These are phyloP conservation scores for Agrypnus murinus DNA, from an alignment of 2,888 invertebrate species.

Conservation along the genomic window DNA sequence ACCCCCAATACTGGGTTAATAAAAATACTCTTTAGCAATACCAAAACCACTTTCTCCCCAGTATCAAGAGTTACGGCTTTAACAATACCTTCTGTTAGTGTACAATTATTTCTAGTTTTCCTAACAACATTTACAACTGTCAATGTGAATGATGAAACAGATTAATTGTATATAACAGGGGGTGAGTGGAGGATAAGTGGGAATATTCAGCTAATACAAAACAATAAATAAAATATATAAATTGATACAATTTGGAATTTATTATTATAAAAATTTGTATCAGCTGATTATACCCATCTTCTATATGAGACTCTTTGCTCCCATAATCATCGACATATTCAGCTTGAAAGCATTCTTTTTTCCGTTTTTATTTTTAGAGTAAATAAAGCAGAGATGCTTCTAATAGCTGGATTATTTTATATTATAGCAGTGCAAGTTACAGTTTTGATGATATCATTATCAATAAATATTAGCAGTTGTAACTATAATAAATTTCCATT, in stretches of 20 bases:
- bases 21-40: constrained; percentile 33
- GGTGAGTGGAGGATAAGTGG: neutral
- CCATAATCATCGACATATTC: constrained; percentile 29
- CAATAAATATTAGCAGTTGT: constrained; percentile 16
- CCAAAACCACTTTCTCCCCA: constrained; percentile 22
- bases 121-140: constrained; percentile 50
- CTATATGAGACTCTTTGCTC: constrained; percentile 18
- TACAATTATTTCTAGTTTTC: constrained; percentile 50
- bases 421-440: constrained; percentile 8
- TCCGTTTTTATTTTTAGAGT: neutral
- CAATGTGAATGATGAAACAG: constrained; percentile 35
- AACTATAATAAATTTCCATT: constrained; percentile 17
- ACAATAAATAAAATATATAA: neutral
- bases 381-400: constrained; percentile 7
- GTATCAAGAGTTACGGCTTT: constrained; percentile 45
- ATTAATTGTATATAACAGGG: constrained; percentile 11
- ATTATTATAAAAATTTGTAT: neutral
- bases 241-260: too few species aligned
- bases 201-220: neutral
- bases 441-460: neutral
- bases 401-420: constrained; percentile 9
- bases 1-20: constrained; percentile 52
- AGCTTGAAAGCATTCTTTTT: constrained; percentile 20
- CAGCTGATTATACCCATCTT: constrained; percentile 2
- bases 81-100: constrained; percentile 52